A percentile compares a stretch with the other conserved stretches of the same genome.
phyloP scores from a whole-genome alignment of 2,797 vertebrate species.

The Tadarida brasiliensis region DNA sequence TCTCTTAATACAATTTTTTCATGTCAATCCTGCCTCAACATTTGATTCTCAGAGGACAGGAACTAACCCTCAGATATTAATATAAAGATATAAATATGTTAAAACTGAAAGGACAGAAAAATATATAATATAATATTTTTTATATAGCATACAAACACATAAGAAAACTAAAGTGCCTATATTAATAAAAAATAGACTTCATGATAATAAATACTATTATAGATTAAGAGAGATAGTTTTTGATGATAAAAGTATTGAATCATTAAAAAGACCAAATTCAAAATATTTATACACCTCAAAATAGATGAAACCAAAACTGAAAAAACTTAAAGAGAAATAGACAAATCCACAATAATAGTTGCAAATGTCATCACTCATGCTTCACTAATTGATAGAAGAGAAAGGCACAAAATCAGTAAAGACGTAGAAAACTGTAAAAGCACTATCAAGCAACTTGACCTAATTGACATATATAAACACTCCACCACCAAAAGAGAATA shows the following conservation, averaged over 20 bases:
- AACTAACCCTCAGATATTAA: background rate
- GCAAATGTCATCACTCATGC: background rate
- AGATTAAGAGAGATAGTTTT: background rate
- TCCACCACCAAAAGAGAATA: background rate
- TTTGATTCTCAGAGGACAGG: background rate
- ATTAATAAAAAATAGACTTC: conserved; percentile 1
- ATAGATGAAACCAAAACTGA: background rate
- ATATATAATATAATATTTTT: background rate
- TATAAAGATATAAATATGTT: background rate
- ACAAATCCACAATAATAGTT: background rate
- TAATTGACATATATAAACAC: background rate
- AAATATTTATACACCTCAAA: background rate
- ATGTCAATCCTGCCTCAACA: background rate
- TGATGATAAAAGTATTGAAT: background rate
- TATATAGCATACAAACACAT: background rate
- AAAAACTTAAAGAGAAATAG: background rate
- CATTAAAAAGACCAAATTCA: background rate
- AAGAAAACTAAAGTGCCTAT: background rate
- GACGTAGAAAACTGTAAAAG: background rate
- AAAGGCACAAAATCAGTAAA: background rate
- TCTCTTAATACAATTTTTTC: background rate
- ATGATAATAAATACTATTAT: background rate
- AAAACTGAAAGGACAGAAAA: background rate
- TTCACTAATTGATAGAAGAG: background rate
- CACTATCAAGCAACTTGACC: background rate